Evolutionary conservation across 2,797 vertebrate genomes (phyloP).

Genomic region (Enteromius argenteus): DNA sequence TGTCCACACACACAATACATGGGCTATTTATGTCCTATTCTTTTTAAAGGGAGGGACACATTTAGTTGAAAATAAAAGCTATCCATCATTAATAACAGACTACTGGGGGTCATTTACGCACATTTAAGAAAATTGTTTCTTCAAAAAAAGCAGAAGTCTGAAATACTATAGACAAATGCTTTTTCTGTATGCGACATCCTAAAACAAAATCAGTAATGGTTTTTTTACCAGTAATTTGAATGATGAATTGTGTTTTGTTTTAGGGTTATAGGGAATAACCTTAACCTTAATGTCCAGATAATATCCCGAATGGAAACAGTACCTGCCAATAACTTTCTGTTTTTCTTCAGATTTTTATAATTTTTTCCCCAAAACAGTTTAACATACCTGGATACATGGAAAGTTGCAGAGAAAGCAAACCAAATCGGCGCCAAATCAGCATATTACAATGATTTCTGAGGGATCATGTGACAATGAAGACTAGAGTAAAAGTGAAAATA

Average conservation of each 20-base stretch:
- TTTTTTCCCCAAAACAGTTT: neutral
- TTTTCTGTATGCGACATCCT: neutral
- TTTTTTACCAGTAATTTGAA: neutral
- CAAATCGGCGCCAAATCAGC: neutral
- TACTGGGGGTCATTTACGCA: neutral
- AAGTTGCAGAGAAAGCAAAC: neutral
- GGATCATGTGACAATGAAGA: neutral
- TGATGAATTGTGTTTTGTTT: neutral
- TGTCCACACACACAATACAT: slow-evolving; percentile 39
- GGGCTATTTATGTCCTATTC: slow-evolving; percentile 40
- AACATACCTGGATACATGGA: neutral
- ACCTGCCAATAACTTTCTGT: neutral
- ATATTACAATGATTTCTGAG: neutral
- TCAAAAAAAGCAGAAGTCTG: neutral
- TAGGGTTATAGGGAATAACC: neutral
- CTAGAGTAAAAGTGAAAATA: neutral
- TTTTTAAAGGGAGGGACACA: slow-evolving; percentile 37
- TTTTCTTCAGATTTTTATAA: neutral
- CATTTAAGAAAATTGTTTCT: neutral
- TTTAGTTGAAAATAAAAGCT: slow-evolving; percentile 25
- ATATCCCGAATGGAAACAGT: neutral
- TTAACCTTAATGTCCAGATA: neutral
- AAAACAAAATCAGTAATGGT: neutral
- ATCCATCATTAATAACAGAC: slow-evolving; percentile 1
- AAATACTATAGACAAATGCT: neutral